Conservation (phyloP, 2,888 invertebrate species). For the Dryobota labecula region DNA sequence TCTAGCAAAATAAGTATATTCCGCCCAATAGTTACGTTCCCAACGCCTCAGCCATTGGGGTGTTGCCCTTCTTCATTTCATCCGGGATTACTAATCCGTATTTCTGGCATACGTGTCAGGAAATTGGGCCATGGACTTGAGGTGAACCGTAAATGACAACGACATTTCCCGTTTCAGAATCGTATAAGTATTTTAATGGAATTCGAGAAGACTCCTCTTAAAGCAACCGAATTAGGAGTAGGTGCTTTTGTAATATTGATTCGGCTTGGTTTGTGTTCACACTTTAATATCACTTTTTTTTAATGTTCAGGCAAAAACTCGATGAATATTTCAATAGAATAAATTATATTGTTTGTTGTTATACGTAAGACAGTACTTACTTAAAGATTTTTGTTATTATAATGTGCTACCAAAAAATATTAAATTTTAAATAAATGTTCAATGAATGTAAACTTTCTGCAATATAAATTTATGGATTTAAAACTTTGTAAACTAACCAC, state of each 20-base stretch:
- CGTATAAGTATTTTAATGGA: conserved; percentile 39
- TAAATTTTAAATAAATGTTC: not conserved
- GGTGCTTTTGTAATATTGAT: conserved; percentile 38
- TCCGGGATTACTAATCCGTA: conserved; percentile 21
- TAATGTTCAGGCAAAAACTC: not conserved
- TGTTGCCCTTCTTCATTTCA: conserved; percentile 10
- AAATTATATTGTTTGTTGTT: not conserved
- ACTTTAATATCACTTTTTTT: not conserved
- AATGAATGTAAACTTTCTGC: conserved; percentile 8
- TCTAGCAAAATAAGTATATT: not conserved
- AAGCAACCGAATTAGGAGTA: not conserved
- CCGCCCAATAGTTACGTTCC: not conserved
- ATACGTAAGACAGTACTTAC: not conserved
- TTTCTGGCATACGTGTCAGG: conserved; percentile 27
- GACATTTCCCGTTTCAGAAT: conserved; percentile 25
- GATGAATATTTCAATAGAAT: conserved; percentile 8
- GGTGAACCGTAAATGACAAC: conserved; percentile 39
- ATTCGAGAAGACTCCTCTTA: conserved; percentile 10
- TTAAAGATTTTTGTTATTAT: not conserved
- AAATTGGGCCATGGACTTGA: conserved; percentile 26
- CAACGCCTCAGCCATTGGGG: not conserved
- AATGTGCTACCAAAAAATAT: not conserved
- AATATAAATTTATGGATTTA: not conserved
- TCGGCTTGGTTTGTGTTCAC: conserved; percentile 5
- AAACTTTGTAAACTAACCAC: not conserved